Evolutionary conservation across 2,797 vertebrate genomes (phyloP).

Genomic region (Tapirus indicus): DNA sequence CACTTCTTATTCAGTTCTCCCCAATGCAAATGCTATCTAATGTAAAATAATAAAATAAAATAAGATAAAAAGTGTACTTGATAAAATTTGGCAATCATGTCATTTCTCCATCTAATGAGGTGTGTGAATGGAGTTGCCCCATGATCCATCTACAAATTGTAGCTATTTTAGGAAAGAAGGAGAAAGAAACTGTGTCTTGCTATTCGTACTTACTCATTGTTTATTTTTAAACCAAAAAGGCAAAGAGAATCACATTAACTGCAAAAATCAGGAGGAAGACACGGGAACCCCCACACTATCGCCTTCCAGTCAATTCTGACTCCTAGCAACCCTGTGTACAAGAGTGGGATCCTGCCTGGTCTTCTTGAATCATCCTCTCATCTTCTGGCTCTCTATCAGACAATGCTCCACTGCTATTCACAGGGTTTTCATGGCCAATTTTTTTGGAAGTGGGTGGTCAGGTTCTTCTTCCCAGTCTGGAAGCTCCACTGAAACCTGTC

Average conservation of each 20-base stretch:
- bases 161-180: neutral
- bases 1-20: conserved; percentile 18
- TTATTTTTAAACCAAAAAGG: neutral
- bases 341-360: no score
- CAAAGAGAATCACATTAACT: neutral
- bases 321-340: no score
- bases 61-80: neutral
- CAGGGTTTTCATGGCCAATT: no score
- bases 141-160: neutral
- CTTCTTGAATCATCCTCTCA: no score
- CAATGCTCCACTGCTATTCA: no score
- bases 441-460: no score
- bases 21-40: conserved; percentile 32
- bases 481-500: no score
- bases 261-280: neutral
- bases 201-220: neutral
- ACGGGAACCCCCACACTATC: neutral
- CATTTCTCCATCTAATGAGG: neutral
- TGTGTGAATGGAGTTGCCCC: neutral
- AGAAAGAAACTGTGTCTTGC: neutral
- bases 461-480: no score
- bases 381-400: no score
- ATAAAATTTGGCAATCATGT: neutral
- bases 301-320: no score
- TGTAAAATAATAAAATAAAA: neutral